A percentile compares a stretch with the other conserved stretches of the same genome.
phyloP scores from a whole-genome alignment of 2,113 vertebrate species.

The Cyphomyrus plagiostoma region DNA sequence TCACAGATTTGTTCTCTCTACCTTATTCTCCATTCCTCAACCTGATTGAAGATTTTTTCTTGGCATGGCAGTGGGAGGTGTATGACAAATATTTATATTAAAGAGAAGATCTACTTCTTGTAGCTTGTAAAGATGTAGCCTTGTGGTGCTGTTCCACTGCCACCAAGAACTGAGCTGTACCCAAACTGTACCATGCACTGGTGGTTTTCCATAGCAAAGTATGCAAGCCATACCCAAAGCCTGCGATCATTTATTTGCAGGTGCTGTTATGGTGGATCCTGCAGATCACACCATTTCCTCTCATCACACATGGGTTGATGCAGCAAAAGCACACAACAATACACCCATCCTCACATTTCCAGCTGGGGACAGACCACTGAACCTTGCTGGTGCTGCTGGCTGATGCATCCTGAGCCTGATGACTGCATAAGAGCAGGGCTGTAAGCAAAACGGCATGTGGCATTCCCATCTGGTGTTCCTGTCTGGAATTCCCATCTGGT shows the following conservation, averaged over 20 bases:
- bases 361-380: neutral
- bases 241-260: neutral
- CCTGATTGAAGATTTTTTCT: too few relatives aligned
- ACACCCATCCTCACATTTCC: neutral
- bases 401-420: neutral
- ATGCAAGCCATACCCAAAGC: neutral
- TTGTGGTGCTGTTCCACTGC: too few relatives aligned
- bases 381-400: neutral
- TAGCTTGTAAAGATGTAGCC: too few relatives aligned
- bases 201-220: neutral
- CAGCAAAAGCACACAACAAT: neutral
- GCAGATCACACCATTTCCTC: neutral
- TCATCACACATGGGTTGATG: neutral
- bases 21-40: too few relatives aligned
- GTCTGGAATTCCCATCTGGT: too few relatives aligned
- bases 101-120: too few relatives aligned
- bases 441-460: neutral
- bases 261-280: neutral
- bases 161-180: neutral
- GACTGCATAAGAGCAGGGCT: neutral
- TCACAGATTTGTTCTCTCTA: too few relatives aligned
- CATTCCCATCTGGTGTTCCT: neutral
- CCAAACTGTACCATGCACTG: neutral
- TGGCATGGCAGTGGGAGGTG: too few relatives aligned
- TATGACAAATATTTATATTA: too few relatives aligned